Base-by-base conservation (phyloP, 2,888 invertebrate genomes). In the Rhimphoctona megacephalus region DNA sequence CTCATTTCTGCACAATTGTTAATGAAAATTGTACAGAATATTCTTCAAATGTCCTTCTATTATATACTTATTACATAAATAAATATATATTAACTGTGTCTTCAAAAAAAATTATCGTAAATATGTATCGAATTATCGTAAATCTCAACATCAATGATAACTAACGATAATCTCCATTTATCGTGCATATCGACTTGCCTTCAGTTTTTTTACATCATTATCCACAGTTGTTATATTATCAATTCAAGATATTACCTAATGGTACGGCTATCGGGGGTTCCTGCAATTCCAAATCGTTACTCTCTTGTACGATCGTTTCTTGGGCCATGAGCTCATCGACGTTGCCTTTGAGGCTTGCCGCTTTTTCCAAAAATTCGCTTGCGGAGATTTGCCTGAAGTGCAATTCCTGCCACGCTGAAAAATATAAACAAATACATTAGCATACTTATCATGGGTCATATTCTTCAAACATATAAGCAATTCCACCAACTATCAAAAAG, bases 371-470 rank as follows among this genome's bases (percentile, higher is more conserved):
- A 17, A 85, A 85, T 25, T 82, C 85, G 1, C 30, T 17, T 9
- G 77, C 30, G 0, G 76, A 78, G 0, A 85, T 85, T 77, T 66
- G 30, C 1, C 49, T 57, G 33, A 57, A 66, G 25, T 82, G 73
- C 11, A 85, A 49, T 49, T 85, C 82, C n/a, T 82, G 67, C 81
- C 82, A 82, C 30, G 82, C 82, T 85, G 25, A 11, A 69, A 33
- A 69, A 69, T 43, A 43, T 43, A 6, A 66, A 57, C 3, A 57
- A 25, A 3, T 25, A 57, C 11, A 46, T 22, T 72, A 49, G 52
- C 54, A 1, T 6, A n/a, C 72, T 72, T 52, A n/a, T 52, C 30
- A 33, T 33, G 36, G 36, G 52, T 72, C 7, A 19, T 52, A 36
- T 72, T 54, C 0, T 52, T 49, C 11, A 6, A 22, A 17, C 25